Conservation (phyloP, 2,797 vertebrate genomes). For the Lithobates sylvaticus region DNA sequence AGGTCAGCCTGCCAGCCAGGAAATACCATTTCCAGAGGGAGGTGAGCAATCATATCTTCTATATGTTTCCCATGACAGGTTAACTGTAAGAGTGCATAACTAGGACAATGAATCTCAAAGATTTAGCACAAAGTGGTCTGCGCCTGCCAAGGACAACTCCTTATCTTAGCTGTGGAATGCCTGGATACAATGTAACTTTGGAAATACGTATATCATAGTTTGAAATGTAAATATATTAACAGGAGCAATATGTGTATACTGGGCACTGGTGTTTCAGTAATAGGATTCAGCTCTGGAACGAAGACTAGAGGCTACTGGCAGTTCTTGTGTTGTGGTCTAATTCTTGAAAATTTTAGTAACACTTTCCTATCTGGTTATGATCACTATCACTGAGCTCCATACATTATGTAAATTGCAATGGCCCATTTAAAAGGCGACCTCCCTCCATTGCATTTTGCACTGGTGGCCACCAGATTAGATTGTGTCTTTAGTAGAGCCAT, state of each 20-base stretch:
- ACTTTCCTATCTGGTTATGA: neutral
- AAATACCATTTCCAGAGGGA: too few relatives aligned
- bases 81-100: neutral
- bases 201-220: slow-evolving; percentile 26
- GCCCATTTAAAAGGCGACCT: too few relatives aligned
- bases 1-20: too few relatives aligned
- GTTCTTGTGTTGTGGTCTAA: slow-evolving; percentile 31
- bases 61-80: too few relatives aligned
- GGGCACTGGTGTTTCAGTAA: slow-evolving; percentile 34
- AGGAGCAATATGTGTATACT: slow-evolving; percentile 48
- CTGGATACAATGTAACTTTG: slow-evolving; percentile 25
- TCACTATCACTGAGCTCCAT: too few relatives aligned
- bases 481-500: too few relatives aligned
- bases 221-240: slow-evolving; percentile 51
- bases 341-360: slow-evolving; percentile 1
- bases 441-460: too few relatives aligned
- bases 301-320: slow-evolving; percentile 16
- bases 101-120: neutral
- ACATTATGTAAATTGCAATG: too few relatives aligned
- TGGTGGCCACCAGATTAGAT: too few relatives aligned
- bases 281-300: slow-evolving; percentile 37
- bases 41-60: too few relatives aligned
- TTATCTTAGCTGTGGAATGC: slow-evolving; percentile 34
- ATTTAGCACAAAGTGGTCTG: neutral
- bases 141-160: slow-evolving; percentile 12